These are phyloP conservation scores for Vannuccia rotundouncinata DNA, from an alignment of 2,888 invertebrate species.

Conservation along the genomic window DNA sequence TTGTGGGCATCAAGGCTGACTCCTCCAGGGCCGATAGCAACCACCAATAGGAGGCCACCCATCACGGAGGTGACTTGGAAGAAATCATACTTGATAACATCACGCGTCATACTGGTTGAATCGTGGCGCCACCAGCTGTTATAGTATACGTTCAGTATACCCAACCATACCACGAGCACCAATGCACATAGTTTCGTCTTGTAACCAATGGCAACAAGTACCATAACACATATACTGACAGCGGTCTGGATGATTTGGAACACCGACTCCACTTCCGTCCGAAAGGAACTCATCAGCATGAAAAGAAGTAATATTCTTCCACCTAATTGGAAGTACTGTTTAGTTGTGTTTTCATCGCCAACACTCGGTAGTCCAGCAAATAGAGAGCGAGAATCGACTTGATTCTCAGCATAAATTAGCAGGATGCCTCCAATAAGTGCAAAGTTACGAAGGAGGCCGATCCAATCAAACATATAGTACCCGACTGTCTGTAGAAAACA, in stretches of 20 bases:
- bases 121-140: constrained; percentile 98
- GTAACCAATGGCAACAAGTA: constrained; percentile 86
- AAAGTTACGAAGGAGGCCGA: constrained; percentile 65
- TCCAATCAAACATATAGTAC: constrained; percentile 74
- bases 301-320: constrained; percentile 90
- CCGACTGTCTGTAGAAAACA: constrained; percentile 59
- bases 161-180: constrained; percentile 78
- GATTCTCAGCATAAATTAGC: constrained; percentile 87
- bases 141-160: constrained; percentile 85
- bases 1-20: constrained; percentile 97
- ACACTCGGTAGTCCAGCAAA: constrained; percentile 74
- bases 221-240: neutral
- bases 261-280: constrained; percentile 84
- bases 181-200: constrained; percentile 96
- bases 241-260: constrained; percentile 77
- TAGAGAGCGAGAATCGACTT: constrained; percentile 75
- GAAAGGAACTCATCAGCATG: constrained; percentile 92
- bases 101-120: constrained; percentile 84
- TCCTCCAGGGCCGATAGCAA: constrained; percentile 85
- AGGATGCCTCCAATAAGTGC: constrained; percentile 91
- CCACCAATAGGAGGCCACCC: constrained; percentile 94
- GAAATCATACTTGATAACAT: constrained; percentile 99
- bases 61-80: constrained; percentile 94
- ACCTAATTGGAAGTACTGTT: constrained; percentile 87
- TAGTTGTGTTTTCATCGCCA: constrained; percentile 70